A percentile compares a stretch with the other conserved stretches of the same genome.
These are phyloP conservation scores for Drosophila equinoxialis DNA, from an alignment of 1,140 invertebrate genomes.

Conservation along the genomic window DNA sequence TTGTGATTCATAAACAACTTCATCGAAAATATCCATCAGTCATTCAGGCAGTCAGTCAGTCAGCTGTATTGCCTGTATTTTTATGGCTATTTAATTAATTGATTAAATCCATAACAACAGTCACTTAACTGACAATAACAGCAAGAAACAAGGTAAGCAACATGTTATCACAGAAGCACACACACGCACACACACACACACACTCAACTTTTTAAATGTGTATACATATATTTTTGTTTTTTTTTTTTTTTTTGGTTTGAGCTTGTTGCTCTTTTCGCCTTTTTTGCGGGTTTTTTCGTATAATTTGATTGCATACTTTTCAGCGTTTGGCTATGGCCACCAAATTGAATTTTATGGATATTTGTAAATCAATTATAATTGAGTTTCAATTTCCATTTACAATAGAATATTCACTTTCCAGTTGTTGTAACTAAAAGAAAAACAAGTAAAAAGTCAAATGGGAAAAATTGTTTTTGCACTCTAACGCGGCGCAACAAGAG, in stretches of 20 bases:
- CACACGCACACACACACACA: background rate
- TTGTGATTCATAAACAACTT: constrained; percentile 37
- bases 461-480: constrained; percentile 20
- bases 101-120: constrained; percentile 37
- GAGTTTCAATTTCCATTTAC: constrained; percentile 1
- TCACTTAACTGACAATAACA: background rate
- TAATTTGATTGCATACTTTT: constrained; percentile 6
- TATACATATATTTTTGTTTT: constrained; percentile 26
- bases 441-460: background rate
- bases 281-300: background rate
- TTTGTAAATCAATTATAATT: background rate
- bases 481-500: constrained; percentile 74
- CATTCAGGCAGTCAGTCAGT: constrained; percentile 32
- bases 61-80: constrained; percentile 42
- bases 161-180: constrained; percentile 45
- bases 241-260: background rate
- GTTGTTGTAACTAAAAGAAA: constrained; percentile 11
- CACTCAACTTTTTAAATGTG: background rate
- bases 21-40: constrained; percentile 4
- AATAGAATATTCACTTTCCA: constrained; percentile 6
- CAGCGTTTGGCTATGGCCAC: background rate
- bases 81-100: constrained; percentile 43
- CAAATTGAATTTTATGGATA: background rate
- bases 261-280: constrained; percentile 12
- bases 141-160: constrained; percentile 33